Conservation (phyloP, 2,113 vertebrate species). For the Triplophysa dalaica region DNA sequence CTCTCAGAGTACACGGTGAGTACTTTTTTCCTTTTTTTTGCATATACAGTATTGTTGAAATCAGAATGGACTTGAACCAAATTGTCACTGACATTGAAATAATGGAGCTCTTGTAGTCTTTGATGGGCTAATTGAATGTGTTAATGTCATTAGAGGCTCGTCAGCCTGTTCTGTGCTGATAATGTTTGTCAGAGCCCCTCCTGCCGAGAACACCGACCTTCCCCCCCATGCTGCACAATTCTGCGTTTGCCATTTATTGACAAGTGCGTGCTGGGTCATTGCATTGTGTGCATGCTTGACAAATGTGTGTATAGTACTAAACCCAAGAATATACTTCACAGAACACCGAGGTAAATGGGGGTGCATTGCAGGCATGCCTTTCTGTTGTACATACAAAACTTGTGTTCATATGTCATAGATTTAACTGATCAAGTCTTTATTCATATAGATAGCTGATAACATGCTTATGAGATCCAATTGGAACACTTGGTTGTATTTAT, state of each 20-base stretch:
- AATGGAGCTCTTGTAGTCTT: neutral
- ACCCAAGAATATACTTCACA: neutral
- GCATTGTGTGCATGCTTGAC: neutral
- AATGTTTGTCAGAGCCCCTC: neutral
- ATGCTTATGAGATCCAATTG: no score
- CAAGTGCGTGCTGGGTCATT: no score
- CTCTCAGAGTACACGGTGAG: constrained; percentile 39
- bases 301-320: neutral
- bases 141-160: neutral
- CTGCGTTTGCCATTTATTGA: neutral
- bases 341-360: neutral
- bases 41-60: neutral
- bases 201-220: neutral
- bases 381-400: no score
- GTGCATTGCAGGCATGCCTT: no score
- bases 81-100: neutral
- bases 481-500: no score
- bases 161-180: neutral
- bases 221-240: neutral
- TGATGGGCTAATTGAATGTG: constrained; percentile 2
- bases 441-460: no score
- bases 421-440: no score
- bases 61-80: neutral
- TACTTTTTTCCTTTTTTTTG: neutral
- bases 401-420: no score